Percentiles rank a stretch among this genome's conserved stretches.
These are phyloP conservation scores for Dipodomys stephensi DNA, from an alignment of 2,113 vertebrate genomes.

Conservation along the genomic window DNA sequence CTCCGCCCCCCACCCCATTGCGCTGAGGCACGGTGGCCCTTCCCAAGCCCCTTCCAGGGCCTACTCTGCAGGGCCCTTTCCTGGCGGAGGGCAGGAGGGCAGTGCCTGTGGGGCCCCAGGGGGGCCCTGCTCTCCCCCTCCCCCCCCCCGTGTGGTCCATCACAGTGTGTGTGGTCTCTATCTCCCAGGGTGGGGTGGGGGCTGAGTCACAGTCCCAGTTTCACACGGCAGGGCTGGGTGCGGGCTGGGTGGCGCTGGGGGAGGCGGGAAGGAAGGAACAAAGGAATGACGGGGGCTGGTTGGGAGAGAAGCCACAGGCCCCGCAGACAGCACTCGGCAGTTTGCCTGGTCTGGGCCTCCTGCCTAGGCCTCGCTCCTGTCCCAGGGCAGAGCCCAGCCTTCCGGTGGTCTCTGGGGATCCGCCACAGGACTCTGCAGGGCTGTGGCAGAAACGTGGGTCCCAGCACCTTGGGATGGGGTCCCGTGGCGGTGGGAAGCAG, in stretches of 20 bases:
- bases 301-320: background rate
- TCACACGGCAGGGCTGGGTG: background rate
- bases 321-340: accelerated
- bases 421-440: background rate
- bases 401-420: accelerated
- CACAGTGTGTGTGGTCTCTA: background rate
- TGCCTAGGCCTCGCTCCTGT: accelerated
- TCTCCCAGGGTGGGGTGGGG: background rate
- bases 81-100: background rate
- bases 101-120: no score
- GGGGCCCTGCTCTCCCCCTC: no score
- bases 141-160: no score
- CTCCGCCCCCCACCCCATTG: no score
- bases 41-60: accelerated
- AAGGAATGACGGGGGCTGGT: no score
- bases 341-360: no score
- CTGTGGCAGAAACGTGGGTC: accelerated
- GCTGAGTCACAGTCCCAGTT: background rate
- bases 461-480: background rate
- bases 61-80: accelerated
- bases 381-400: accelerated
- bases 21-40: background rate
- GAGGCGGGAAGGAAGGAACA: background rate
- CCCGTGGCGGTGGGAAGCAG: accelerated
- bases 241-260: background rate